A percentile compares a stretch with the other conserved stretches of the same genome.
Evolutionary conservation across 2,797 vertebrate species (phyloP).

Genomic region (Spinibarbus caldwelli): DNA sequence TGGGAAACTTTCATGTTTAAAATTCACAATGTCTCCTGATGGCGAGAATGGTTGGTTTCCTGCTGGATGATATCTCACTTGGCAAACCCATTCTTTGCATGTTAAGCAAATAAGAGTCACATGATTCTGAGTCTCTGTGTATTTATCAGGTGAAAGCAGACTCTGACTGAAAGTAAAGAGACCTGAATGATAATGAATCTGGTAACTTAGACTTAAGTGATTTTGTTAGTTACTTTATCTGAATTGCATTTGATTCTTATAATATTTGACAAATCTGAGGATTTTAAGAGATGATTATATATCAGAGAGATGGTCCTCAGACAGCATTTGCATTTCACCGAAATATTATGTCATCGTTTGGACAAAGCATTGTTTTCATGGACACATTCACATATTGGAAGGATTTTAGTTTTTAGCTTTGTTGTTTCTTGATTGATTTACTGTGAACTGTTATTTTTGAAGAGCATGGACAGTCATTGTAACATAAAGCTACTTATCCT

Average conservation of each 20-base stretch:
- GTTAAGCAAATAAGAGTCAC: constrained; percentile 61
- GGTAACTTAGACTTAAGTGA: background rate
- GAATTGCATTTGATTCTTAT: constrained; percentile 12
- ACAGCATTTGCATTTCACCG: constrained; percentile 38
- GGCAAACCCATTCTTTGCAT: constrained; percentile 66
- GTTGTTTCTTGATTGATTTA: background rate
- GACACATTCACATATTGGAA: background rate
- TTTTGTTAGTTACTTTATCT: background rate
- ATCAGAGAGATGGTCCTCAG: background rate
- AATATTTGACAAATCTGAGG: constrained; percentile 13
- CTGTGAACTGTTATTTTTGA: background rate
- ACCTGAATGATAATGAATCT: background rate
- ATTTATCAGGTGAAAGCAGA: constrained; percentile 28
- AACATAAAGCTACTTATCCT: background rate
- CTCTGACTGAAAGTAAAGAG: background rate
- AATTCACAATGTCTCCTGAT: constrained; percentile 13
- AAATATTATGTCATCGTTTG: constrained; percentile 6
- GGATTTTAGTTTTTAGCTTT: background rate
- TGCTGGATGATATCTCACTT: constrained; percentile 22
- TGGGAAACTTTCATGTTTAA: constrained; percentile 5
- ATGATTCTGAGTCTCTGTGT: constrained; percentile 38
- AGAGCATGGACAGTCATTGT: background rate
- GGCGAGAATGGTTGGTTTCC: constrained; percentile 14
- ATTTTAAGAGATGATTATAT: background rate
- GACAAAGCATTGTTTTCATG: background rate